phyloP scores from a whole-genome alignment of 2,888 invertebrate genomes.

The Chironomus tentans region DNA sequence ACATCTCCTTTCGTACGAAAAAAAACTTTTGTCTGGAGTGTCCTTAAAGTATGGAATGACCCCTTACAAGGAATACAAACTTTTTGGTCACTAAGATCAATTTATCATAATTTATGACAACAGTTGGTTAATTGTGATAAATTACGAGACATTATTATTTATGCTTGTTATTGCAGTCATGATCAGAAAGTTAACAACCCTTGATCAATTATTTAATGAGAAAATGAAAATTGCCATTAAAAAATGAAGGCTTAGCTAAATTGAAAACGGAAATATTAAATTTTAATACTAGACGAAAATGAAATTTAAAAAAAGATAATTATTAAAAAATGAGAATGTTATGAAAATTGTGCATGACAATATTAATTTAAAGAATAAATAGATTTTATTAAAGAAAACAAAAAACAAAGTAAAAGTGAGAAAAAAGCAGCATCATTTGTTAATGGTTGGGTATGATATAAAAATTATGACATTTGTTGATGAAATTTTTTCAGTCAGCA shows the following conservation, averaged over 20 bases:
- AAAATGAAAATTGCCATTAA: not conserved
- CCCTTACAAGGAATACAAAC: not conserved
- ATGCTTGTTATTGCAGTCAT: too few relatives aligned
- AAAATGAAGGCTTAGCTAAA: not conserved
- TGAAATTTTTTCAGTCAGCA: not conserved
- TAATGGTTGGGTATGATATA: not conserved
- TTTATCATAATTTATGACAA: not conserved
- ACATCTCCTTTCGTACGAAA: too few relatives aligned
- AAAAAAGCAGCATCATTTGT: not conserved
- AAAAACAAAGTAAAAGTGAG: not conserved
- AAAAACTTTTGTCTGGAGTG: too few relatives aligned
- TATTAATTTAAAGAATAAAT: constrained; percentile 20
- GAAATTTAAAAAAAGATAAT: not conserved
- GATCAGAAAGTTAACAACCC: too few relatives aligned
- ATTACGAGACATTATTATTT: too few relatives aligned
- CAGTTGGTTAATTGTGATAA: too few relatives aligned
- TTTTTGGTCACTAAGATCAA: not conserved
- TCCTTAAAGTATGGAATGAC: too few relatives aligned
- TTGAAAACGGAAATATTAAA: not conserved
- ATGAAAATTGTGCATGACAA: constrained; percentile 26
- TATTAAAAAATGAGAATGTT: constrained; percentile 1
- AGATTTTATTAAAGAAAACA: not conserved
- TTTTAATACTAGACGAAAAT: not conserved
- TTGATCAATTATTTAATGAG: not conserved
- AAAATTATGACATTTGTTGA: not conserved